Conservation (phyloP, 2,113 vertebrate species). For the Recurvirostra avosetta region DNA sequence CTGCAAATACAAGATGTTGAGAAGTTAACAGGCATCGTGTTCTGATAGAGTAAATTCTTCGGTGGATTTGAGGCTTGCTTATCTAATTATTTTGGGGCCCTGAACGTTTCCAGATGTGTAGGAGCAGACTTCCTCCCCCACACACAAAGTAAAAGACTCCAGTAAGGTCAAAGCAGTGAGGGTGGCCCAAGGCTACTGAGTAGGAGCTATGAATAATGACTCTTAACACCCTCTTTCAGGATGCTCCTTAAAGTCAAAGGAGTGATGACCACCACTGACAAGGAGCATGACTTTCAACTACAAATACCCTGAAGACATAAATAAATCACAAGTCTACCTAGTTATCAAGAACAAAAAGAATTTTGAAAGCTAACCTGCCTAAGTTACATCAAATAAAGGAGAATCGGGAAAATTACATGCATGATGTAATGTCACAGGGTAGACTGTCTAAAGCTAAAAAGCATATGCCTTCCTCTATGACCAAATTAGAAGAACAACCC, state of each 20-base stretch:
- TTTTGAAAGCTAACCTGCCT: background rate
- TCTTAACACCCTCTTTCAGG: background rate
- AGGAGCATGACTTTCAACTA: background rate
- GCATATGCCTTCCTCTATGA: fast-evolving
- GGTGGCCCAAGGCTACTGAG: background rate
- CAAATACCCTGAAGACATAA: background rate
- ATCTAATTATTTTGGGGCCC: background rate
- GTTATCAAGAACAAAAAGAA: background rate
- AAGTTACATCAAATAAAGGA: background rate
- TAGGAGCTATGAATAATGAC: background rate
- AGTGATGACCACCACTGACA: background rate
- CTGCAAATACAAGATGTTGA: background rate
- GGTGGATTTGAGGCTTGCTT: background rate
- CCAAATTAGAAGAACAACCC: background rate
- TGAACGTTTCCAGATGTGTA: background rate
- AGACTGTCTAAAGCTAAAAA: background rate
- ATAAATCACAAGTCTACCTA: background rate
- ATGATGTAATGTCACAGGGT: background rate
- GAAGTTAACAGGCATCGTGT: background rate
- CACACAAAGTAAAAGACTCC: background rate
- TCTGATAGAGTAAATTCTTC: background rate
- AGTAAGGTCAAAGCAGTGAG: background rate
- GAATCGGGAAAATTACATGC: background rate
- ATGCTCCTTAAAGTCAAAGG: background rate
- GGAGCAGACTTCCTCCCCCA: no score